Evolutionary conservation across 2,797 vertebrate genomes (phyloP).

Genomic region (Picus viridis): DNA sequence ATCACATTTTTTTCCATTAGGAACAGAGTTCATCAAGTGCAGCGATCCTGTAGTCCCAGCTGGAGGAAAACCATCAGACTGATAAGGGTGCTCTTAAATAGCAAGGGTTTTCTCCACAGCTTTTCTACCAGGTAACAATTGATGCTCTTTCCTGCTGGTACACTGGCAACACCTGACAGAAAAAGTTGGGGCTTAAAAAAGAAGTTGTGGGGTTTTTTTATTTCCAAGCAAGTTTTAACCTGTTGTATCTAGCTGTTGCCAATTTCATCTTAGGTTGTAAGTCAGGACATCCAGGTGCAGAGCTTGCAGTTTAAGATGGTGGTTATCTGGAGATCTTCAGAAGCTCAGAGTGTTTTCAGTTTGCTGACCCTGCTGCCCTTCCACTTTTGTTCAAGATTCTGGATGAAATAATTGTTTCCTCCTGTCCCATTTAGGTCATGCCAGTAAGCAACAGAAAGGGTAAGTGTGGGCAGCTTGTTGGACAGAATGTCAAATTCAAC

Average conservation of each 20-base stretch:
- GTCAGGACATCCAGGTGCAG: neutral
- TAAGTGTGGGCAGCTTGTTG: neutral
- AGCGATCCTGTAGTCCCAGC: neutral
- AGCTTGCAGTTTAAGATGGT: neutral
- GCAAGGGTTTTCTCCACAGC: neutral
- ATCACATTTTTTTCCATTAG: neutral
- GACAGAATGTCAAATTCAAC: neutral
- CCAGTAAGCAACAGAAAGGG: neutral
- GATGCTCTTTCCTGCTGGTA: neutral
- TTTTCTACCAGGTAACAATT: neutral
- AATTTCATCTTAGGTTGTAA: neutral
- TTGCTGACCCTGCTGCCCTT: neutral
- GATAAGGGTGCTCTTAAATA: neutral
- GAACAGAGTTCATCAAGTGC: neutral
- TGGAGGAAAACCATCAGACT: fast-evolving
- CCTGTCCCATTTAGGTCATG: neutral
- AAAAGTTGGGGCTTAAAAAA: neutral
- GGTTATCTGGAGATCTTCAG: neutral
- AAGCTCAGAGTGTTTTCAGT: neutral
- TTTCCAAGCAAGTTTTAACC: neutral
- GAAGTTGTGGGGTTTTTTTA: neutral
- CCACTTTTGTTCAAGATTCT: neutral
- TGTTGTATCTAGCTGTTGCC: neutral
- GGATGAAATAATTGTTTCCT: neutral
- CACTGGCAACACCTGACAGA: neutral